Base-by-base conservation (phyloP, 37 sponge, comb jelly and placozoan genomes). In the Crambe crambe region DNA sequence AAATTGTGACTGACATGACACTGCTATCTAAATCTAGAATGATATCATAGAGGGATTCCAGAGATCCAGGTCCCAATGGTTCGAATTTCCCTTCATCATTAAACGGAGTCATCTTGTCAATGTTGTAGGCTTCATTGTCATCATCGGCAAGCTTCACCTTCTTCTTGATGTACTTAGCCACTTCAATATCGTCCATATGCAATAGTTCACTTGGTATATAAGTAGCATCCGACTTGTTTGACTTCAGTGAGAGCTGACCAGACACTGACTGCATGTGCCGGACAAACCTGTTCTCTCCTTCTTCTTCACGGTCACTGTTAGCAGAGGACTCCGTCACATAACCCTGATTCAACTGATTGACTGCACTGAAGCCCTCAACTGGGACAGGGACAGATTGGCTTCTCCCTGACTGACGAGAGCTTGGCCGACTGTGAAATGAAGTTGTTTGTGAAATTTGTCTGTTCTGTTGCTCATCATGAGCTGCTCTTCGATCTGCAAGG, bases 61-160 rank as follows among this genome's bases (percentile, higher is more conserved):
- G 42, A 29, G 91, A 91, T 22, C 89, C 78, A 29, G 91, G 86
- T 22, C 89, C 78, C 60, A 92, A 57, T 3, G 89, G 89, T 29
- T 72, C 80, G 71, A 58, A 74, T 10, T 38, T 56, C 0, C 89
- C 92, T 58, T 92, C 92, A 3, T 84, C 82, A 21, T 77, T 72
- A 68, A 59, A 92, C 1, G 37, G 34, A 29, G 1, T 32, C 23
- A 70, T 44, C 30, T 76, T 74, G 59, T 92, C 92, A 27, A 70
- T 77, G 36, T 85, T 42, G 6, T 20, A 56, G 21, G 80, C 69
- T 20, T 72, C 47, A 26, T 85, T 17, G 31, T 57, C 74, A 12
- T 21, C 39, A 60, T 92, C 79, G 17, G 78, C 89, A 12, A 64
- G 59, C 23, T 70, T 30, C 8, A 83, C 37, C 35, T 34, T 29